Evolutionary conservation across 2,113 vertebrate genomes (phyloP).

Genomic region (Dendropsophus ebraccatus): DNA sequence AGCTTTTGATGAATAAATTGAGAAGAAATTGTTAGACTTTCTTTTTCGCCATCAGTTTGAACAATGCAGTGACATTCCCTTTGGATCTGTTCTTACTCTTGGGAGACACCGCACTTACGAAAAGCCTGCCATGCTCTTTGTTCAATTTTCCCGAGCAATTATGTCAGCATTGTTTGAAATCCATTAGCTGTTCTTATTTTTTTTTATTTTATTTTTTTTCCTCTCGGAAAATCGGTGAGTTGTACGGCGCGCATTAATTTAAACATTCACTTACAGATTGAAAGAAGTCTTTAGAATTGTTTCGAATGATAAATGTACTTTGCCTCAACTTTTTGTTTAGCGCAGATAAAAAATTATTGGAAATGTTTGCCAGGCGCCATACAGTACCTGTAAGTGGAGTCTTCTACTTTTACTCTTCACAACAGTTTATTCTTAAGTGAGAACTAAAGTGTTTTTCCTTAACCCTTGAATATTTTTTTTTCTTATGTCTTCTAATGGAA

Average conservation of each 20-base stretch:
- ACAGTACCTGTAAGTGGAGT: slow-evolving; percentile 14
- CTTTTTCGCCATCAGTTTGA: slow-evolving; percentile 32
- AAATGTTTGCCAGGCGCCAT: not conserved
- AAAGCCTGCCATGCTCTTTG: slow-evolving; percentile 51
- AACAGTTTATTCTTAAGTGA: not conserved
- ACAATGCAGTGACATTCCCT: slow-evolving; percentile 55
- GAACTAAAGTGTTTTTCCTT: not conserved
- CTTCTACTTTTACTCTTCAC: not conserved
- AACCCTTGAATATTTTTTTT: too few species aligned
- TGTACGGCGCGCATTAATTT: slow-evolving; percentile 61
- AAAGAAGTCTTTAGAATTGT: slow-evolving; percentile 64
- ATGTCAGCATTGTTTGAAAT: slow-evolving; percentile 62
- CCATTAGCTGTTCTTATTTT: slow-evolving; percentile 57
- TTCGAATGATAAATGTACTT: slow-evolving; percentile 61
- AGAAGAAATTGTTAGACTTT: slow-evolving; percentile 48
- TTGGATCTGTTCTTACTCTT: slow-evolving; percentile 48
- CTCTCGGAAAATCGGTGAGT: slow-evolving; percentile 44
- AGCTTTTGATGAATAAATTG: slow-evolving; percentile 57
- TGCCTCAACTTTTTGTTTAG: slow-evolving; percentile 67
- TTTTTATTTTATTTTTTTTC: not conserved
- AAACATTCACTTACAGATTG: slow-evolving; percentile 63
- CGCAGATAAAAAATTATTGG: slow-evolving; percentile 23
- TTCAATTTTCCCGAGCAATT: slow-evolving; percentile 60
- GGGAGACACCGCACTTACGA: slow-evolving; percentile 47
- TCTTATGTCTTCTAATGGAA: too few species aligned